Base-by-base conservation (phyloP, 2,113 vertebrate species). In the Microcebus murinus region DNA sequence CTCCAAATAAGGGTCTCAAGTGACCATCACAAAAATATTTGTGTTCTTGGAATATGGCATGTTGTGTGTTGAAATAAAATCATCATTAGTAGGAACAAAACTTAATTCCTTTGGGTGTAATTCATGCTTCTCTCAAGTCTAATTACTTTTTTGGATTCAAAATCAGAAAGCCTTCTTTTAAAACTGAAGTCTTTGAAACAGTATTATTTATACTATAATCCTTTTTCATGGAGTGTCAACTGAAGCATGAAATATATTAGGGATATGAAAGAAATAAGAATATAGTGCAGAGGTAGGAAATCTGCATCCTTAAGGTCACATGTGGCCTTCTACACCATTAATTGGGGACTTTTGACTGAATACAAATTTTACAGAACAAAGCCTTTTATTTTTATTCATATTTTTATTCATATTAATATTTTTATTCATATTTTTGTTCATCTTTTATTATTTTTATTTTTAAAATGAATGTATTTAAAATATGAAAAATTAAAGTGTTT, bases 81-180 rank as follows among this genome's bases (percentile, higher is more conserved):
- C 90, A 65, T 89, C 61, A 8, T 73, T 79, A 88, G 52, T 68
- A 79, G 85, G 68, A 96, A 70, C 17, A 94, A 76, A 94, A 36
- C 65, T 96, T 93, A 23, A 68, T 79, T 88, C 95, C 50, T 97
- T 80, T 42, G 85, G 87, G 82, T 63, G n/a, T 55, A 93, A 34
- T 96, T 91, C 17, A 9, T 82, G 67, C 83, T 95, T 74, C 25
- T 93, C 48, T 96, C 83, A 45, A 52, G 61, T 95, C 68, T 94
- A 80, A 83, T 94, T 91, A 81, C 76, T 59, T 87, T 96, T 95
- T 95, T 95, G 83, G 63, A 81, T 96, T 97, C 59, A 92, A 91
- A 96, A 77, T 92, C 91, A 83, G 87, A 89, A 87, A 87, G 14
- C 3, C 10, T 85, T 76, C 31, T 95, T 87, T 96, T 83, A 89